phyloP scores from a whole-genome alignment of 2,888 invertebrate species.

The Brachyptera putata region DNA sequence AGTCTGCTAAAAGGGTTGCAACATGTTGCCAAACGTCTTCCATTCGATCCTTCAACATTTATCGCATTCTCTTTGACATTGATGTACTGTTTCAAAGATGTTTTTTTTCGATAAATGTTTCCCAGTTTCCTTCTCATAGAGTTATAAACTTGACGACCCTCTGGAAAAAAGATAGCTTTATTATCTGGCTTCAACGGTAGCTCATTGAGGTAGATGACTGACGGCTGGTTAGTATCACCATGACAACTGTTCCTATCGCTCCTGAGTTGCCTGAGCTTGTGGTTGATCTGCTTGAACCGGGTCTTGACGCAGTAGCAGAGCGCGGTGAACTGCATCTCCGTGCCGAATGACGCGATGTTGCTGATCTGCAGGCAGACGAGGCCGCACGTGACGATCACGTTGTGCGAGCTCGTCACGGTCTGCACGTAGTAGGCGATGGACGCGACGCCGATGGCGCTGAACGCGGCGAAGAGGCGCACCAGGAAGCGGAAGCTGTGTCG shows the following conservation, averaged over 20 bases:
- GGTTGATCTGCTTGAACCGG: background rate
- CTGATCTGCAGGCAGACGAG: background rate
- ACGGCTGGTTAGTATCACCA: background rate
- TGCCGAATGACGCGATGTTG: conserved; percentile 11
- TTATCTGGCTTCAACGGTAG: too few relatives aligned
- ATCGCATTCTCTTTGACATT: too few relatives aligned
- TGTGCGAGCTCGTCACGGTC: background rate
- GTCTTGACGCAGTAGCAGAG: background rate
- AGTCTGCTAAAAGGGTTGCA: too few relatives aligned
- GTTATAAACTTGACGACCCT: too few relatives aligned
- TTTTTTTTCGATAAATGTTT: too few relatives aligned
- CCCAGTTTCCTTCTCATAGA: too few relatives aligned
- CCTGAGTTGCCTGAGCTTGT: background rate
- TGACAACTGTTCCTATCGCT: background rate
- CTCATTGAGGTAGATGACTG: background rate
- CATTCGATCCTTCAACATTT: too few relatives aligned
- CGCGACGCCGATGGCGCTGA: background rate
- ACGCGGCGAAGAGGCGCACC: background rate
- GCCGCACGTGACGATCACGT: background rate
- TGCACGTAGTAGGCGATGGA: background rate
- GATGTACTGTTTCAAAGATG: too few relatives aligned
- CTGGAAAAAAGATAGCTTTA: too few relatives aligned
- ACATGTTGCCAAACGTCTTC: too few relatives aligned
- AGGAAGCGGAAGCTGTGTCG: background rate
- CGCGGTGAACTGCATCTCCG: conserved; percentile 8